These are phyloP conservation scores for Vireo griseus DNA, from an alignment of 2,797 vertebrate genomes.

Conservation along the genomic window DNA sequence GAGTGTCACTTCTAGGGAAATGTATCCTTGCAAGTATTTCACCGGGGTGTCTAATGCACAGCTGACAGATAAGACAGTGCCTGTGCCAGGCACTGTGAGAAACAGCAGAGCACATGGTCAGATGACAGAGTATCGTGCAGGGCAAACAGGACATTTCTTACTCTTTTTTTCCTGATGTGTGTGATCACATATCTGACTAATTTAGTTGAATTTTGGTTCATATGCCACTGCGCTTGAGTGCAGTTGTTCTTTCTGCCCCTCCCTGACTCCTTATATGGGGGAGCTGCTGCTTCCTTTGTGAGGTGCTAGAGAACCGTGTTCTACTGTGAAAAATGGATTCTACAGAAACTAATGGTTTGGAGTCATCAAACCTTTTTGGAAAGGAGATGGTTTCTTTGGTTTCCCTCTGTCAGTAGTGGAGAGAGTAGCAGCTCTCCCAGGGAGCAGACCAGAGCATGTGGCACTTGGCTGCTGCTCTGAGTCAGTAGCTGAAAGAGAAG, in stretches of 20 bases:
- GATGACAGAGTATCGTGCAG: neutral
- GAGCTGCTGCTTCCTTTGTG: neutral
- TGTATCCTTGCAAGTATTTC: neutral
- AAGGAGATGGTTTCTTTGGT: neutral
- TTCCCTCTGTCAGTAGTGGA: neutral
- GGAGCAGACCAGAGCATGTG: accelerated
- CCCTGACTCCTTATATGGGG: neutral
- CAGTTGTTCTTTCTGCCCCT: neutral
- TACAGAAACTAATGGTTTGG: neutral
- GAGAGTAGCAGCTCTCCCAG: neutral
- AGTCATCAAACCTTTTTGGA: neutral
- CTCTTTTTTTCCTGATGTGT: neutral
- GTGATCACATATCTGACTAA: neutral
- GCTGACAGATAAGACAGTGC: neutral
- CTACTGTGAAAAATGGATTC: neutral
- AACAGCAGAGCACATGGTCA: accelerated
- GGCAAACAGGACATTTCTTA: neutral
- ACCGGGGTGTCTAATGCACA: neutral
- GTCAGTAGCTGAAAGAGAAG: neutral
- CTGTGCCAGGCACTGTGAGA: neutral
- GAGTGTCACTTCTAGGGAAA: neutral
- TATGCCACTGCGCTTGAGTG: accelerated
- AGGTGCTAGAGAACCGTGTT: neutral
- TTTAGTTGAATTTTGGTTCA: neutral
- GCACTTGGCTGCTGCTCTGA: neutral